These are phyloP conservation scores for Ectropis crepuscularia DNA, from an alignment of 2,888 invertebrate species.

Conservation along the genomic window DNA sequence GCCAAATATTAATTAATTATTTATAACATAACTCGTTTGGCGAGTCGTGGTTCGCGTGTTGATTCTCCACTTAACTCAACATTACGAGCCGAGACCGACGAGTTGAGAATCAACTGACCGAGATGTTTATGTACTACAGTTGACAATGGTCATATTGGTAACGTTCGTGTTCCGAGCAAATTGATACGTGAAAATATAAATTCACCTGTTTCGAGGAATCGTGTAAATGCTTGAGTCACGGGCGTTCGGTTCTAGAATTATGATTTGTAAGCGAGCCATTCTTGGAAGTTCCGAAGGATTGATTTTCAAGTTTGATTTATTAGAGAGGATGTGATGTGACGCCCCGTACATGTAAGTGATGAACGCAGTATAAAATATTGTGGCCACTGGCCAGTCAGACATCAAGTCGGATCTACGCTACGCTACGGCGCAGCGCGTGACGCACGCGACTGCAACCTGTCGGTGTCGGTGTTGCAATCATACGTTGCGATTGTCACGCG, in stretches of 20 bases:
- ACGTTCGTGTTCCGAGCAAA: conserved; percentile 23
- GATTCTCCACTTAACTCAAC: conserved; percentile 57
- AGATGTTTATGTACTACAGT: conserved; percentile 33
- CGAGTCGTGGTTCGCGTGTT: conserved; percentile 66
- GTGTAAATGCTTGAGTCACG: conserved; percentile 25
- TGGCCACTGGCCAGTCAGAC: conserved; percentile 49
- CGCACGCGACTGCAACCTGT: conserved; percentile 63
- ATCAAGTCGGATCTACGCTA: conserved; percentile 67
- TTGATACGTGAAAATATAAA: conserved; percentile 25
- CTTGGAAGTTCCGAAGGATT: conserved; percentile 3
- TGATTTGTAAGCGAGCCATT: conserved; percentile 8
- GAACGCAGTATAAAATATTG: conserved; percentile 7
- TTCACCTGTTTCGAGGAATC: conserved; percentile 28
- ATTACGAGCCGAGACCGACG: conserved; percentile 38
- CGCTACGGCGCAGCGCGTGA: conserved; percentile 59
- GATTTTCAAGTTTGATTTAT: conserved; percentile 3
- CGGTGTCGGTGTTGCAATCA: conserved; percentile 60
- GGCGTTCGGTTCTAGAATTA: conserved; percentile 14
- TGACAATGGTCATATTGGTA: conserved; percentile 17
- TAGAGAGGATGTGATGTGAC: conserved; percentile 1
- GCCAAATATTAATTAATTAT: conserved; percentile 79
- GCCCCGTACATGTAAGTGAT: conserved; percentile 6
- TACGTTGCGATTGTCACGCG: conserved; percentile 64
- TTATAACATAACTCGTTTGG: conserved; percentile 77
- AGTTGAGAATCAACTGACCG: conserved; percentile 37